phyloP scores from a whole-genome alignment of 2,113 vertebrate genomes.

The Mesembrinibis cayennensis region DNA sequence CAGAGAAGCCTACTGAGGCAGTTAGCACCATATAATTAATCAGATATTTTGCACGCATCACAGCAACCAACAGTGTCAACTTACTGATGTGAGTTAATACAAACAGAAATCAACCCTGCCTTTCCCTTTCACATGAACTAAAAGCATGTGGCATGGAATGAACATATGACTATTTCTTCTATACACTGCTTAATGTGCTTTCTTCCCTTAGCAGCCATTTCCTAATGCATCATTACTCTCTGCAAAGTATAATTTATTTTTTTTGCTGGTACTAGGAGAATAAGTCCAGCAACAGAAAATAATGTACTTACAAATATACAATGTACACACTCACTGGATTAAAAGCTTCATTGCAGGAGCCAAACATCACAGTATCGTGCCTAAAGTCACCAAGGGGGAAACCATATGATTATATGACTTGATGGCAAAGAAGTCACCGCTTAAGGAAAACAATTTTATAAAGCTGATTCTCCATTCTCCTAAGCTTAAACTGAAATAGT shows the following conservation, averaged over 20 bases:
- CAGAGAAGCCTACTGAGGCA: conserved; percentile 68
- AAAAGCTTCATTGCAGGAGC: not conserved
- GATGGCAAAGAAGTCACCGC: not conserved
- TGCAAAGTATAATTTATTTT: not conserved
- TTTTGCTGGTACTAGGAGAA: not conserved
- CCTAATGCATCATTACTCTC: not conserved
- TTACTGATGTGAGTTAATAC: conserved; percentile 51
- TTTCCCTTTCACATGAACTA: not conserved
- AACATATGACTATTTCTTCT: not conserved
- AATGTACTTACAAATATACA: not conserved
- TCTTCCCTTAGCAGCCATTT: not conserved
- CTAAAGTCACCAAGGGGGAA: conserved; percentile 27
- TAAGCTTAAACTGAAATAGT: conserved; percentile 53
- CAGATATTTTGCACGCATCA: conserved; percentile 65
- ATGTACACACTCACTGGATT: not conserved
- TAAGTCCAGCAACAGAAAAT: not conserved
- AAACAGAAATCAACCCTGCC: conserved; percentile 36
- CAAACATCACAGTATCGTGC: not conserved
- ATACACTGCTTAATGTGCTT: not conserved
- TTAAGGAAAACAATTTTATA: conserved; percentile 62
- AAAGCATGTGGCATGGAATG: not conserved
- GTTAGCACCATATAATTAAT: conserved; percentile 77
- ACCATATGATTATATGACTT: not conserved
- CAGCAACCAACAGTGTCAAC: conserved; percentile 59
- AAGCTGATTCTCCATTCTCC: conserved; percentile 50